These are phyloP conservation scores for Psilopogon haemacephalus DNA, from an alignment of 2,113 vertebrate genomes.

Conservation along the genomic window DNA sequence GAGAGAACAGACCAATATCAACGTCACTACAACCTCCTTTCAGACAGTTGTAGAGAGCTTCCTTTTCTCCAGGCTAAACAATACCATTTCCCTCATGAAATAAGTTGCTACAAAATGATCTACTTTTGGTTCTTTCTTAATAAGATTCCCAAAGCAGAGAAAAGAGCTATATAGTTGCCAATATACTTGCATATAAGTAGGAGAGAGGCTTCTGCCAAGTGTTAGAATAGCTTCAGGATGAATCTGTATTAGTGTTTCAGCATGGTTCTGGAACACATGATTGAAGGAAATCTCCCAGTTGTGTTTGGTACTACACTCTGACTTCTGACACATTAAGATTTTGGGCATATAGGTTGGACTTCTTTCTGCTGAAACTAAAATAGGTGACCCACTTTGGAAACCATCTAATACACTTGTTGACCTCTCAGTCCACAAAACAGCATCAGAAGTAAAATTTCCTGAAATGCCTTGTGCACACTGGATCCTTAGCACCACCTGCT, in stretches of 20 bases:
- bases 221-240: neutral
- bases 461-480: neutral
- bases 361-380: neutral
- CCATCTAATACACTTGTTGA: neutral
- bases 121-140: neutral
- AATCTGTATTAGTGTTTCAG: neutral
- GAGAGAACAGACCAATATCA: no score
- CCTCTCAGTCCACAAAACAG: neutral
- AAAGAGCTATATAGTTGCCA: neutral
- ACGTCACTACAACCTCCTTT: no score
- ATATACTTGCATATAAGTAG: neutral
- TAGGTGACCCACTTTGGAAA: neutral
- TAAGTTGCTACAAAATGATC: neutral
- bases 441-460: neutral
- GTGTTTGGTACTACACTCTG: neutral
- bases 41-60: no score
- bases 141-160: neutral
- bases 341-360: neutral
- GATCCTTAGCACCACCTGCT: neutral
- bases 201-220: neutral
- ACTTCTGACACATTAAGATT: neutral
- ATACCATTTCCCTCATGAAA: no score
- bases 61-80: no score
- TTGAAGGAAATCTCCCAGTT: neutral
- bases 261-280: neutral